Evolutionary conservation across 2,797 vertebrate genomes (phyloP).

Genomic region (Hypotaenidia okinawae): DNA sequence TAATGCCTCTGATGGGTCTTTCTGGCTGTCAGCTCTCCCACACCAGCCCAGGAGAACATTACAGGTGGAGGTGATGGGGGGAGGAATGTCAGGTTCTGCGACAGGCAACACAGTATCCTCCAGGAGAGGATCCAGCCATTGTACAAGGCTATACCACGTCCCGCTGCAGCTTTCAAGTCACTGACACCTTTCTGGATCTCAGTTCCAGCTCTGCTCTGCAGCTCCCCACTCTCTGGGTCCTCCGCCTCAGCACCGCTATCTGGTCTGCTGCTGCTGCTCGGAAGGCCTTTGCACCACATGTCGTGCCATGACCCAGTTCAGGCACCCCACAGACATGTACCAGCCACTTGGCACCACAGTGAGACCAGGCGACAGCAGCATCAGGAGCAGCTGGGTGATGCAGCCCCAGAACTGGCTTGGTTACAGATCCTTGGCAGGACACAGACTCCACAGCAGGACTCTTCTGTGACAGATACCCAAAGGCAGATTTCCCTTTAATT

Average conservation of each 20-base stretch:
- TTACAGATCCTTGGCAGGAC: background rate
- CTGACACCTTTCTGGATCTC: background rate
- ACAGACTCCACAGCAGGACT: background rate
- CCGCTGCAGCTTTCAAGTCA: background rate
- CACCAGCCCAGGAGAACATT: background rate
- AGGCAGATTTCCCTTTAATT: constrained; percentile 42
- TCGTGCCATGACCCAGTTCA: no score
- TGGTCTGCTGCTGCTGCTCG: background rate
- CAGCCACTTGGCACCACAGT: background rate
- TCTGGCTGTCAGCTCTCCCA: background rate
- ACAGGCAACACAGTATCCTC: background rate
- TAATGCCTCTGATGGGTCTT: background rate
- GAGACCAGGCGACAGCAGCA: accelerated
- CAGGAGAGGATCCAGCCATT: background rate
- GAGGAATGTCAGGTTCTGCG: background rate
- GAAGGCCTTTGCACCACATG: accelerated
- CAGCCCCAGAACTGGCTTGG: background rate
- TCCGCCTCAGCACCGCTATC: background rate
- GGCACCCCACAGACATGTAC: accelerated
- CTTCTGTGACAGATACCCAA: constrained; percentile 11
- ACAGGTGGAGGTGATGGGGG: background rate
- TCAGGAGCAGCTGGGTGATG: background rate
- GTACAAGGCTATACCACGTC: accelerated
- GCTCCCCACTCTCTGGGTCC: background rate
- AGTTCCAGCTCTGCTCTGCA: background rate